A percentile compares a stretch with the other conserved stretches of the same genome.
These are phyloP conservation scores for Phocoena phocoena DNA, from an alignment of 2,113 vertebrate genomes.

Conservation along the genomic window DNA sequence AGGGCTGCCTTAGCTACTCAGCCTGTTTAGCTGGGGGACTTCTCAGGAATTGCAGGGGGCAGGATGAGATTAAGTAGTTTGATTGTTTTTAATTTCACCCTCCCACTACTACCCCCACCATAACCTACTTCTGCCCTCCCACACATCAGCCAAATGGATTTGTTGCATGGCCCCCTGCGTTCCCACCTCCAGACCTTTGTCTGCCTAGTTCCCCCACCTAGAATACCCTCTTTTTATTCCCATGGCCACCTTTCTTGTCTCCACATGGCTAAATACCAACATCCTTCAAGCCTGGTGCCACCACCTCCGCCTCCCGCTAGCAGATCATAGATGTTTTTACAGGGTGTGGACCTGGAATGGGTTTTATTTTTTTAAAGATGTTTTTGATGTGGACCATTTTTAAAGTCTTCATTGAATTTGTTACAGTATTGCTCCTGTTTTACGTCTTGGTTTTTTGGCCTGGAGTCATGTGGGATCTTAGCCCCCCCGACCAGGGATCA, in stretches of 20 bases:
- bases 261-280: neutral
- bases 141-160: neutral
- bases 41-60: neutral
- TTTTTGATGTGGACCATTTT: no score
- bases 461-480: no score
- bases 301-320: neutral
- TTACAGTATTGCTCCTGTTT: no score
- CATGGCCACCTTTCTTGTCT: neutral
- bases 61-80: neutral
- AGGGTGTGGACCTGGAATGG: neutral
- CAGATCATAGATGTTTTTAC: neutral
- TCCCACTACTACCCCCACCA: neutral
- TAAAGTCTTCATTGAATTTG: no score
- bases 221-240: neutral
- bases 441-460: no score
- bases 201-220: neutral
- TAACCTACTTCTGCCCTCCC: neutral
- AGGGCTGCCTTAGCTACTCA: conserved; percentile 41
- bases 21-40: neutral
- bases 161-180: rapidly evolving
- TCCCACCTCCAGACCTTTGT: neutral
- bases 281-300: neutral
- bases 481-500: no score
- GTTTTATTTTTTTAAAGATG: neutral
- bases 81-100: neutral